Base-by-base conservation (phyloP, 2,888 invertebrate species). In the Candidula unifasciata region DNA sequence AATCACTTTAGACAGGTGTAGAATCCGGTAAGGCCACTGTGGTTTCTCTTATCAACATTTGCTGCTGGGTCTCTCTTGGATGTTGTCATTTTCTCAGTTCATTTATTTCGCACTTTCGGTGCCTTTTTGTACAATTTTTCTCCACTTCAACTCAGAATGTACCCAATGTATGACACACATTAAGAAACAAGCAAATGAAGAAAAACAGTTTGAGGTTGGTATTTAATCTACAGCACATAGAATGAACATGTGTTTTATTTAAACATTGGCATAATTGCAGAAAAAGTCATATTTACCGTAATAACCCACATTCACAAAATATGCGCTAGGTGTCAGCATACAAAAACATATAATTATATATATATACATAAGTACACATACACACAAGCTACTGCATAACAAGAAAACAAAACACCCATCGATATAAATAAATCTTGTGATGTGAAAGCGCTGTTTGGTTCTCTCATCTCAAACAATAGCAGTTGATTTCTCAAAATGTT, bases 161-260 rank as follows among this genome's bases (percentile, higher is more conserved):
- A n/a, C n/a, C n/a, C n/a, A n/a, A n/a, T n/a, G n/a, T n/a, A n/a
- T n/a, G 44, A 44, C 44, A 44, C 13, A 13, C 44, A 44, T 44
- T 44, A 6, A 44, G 8, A 44, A 6, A 44, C 44, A 44, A 44
- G 44, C 44, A 6, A 44, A 44, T 44, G 44, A 44, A n/a, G n/a
- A n/a, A n/a, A n/a, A n/a, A 6, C 44, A 10, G 54, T 54, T 21
- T 54, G 54, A 74, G 74, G 30, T 74, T 74, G 54, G 52, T 54
- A 54, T 74, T 74, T 54, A 74, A 54, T 74, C 74, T 74, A 74
- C 74, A 74, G 74, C 74, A 74, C 74, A 74, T 13, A 54, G 44
- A 74, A 74, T 74, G 74, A 74, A 74, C 33, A 74, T 54, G n/a
- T n/a, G n/a, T 74, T 27, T 54, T 27, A 10, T 60, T 54, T 54